Evolutionary conservation across 2,888 invertebrate genomes (phyloP).

Genomic region (Parthenolecanium corni): DNA sequence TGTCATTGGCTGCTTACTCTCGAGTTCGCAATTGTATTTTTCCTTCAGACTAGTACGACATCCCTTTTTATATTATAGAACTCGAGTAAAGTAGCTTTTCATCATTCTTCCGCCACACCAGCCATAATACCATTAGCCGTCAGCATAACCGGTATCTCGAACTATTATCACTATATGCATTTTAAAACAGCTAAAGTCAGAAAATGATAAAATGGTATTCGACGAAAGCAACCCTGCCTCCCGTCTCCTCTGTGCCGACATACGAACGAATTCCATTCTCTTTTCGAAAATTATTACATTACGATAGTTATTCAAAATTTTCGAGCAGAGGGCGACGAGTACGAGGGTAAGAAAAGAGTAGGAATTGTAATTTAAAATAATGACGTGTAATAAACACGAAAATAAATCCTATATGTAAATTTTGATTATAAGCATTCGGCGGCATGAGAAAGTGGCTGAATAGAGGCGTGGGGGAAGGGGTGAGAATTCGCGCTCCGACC

Average conservation of each 20-base stretch:
- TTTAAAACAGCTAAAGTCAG: slow-evolving; percentile 7
- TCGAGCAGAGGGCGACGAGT: background rate
- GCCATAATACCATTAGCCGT: too few relatives aligned
- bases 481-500: slow-evolving; percentile 2
- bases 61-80: too few relatives aligned
- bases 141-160: background rate
- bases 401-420: slow-evolving; percentile 29
- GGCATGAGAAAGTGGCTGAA: background rate
- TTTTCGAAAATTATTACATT: slow-evolving; percentile 22
- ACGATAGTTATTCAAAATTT: slow-evolving; percentile 29
- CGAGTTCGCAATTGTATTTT: too few relatives aligned
- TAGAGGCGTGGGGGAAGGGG: too few relatives aligned
- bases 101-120: too few relatives aligned
- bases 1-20: too few relatives aligned
- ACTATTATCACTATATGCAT: slow-evolving; percentile 17
- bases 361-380: slow-evolving; percentile 30
- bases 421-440: slow-evolving; percentile 27
- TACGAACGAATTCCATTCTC: slow-evolving; percentile 24
- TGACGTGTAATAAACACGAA: slow-evolving; percentile 30
- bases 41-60: too few relatives aligned
- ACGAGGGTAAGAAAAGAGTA: too few relatives aligned
- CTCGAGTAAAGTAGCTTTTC: too few relatives aligned
- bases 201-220: slow-evolving; percentile 19
- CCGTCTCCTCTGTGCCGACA: background rate
- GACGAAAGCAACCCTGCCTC: background rate